Evolutionary conservation across 2,113 vertebrate genomes (phyloP).

Genomic region (Calidris pygmaea): DNA sequence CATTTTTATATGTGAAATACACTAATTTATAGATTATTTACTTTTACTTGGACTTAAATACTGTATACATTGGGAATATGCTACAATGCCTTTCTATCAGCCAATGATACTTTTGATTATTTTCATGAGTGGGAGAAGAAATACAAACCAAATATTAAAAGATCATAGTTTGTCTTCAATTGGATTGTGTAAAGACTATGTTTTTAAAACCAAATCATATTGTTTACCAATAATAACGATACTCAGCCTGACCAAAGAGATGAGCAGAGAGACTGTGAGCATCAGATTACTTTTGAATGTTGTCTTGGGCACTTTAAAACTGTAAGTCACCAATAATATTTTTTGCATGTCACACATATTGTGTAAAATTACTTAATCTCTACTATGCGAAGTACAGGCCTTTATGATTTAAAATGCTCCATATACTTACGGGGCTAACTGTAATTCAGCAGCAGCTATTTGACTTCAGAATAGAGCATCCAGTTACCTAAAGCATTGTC

Average conservation of each 20-base stretch:
- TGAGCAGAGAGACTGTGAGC: not conserved
- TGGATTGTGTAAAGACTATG: not conserved
- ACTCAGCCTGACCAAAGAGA: not conserved
- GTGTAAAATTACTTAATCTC: not conserved
- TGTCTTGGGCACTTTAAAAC: not conserved
- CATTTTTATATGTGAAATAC: not conserved
- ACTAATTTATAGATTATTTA: constrained; percentile 29
- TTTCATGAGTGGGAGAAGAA: not conserved
- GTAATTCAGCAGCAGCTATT: not conserved
- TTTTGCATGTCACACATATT: not conserved
- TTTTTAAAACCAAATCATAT: not conserved
- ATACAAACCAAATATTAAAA: not conserved
- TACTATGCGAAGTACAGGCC: not conserved
- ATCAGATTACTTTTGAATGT: not conserved
- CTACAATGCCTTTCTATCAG: not conserved
- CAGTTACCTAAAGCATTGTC: not conserved
- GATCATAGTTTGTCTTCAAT: not conserved
- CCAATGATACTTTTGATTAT: not conserved
- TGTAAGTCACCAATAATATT: not conserved
- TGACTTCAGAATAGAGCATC: not conserved
- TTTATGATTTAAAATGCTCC: not conserved
- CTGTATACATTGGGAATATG: not conserved
- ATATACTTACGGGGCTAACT: not conserved
- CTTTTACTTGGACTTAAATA: not conserved
- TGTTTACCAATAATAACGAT: not conserved